Percentiles rank a stretch among this genome's conserved stretches.
Conservation (phyloP, 2,888 invertebrate genomes). For the Xylocampa areola region DNA sequence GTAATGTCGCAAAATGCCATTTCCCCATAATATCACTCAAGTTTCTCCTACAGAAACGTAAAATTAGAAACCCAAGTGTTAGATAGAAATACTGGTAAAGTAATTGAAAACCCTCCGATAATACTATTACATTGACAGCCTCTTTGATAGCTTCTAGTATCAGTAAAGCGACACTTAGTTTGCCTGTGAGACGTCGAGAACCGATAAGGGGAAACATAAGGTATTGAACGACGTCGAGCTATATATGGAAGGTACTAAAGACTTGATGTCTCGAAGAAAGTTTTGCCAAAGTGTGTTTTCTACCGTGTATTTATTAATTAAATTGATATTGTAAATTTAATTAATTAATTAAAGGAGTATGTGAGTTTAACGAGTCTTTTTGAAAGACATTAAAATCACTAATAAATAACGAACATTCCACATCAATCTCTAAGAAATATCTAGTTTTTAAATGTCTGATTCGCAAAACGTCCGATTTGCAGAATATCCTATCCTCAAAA, state of each 20-base stretch:
- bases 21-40: too few species aligned
- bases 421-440: too few species aligned
- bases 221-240: neutral
- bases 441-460: too few species aligned
- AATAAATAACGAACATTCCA: too few species aligned
- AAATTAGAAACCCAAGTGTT: constrained; percentile 19
- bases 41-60: constrained; percentile 17
- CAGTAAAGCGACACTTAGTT: constrained; percentile 2
- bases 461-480: too few species aligned
- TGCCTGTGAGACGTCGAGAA: neutral
- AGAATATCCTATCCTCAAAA: too few species aligned
- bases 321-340: too few species aligned
- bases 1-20: too few species aligned
- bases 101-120: constrained; percentile 16
- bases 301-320: neutral
- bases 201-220: constrained; percentile 5
- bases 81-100: constrained; percentile 8
- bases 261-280: constrained; percentile 6
- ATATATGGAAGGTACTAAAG: neutral
- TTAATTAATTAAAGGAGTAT: too few species aligned
- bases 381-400: too few species aligned
- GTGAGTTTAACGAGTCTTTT: too few species aligned
- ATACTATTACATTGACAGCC: constrained; percentile 20
- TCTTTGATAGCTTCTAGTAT: constrained; percentile 23
- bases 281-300: neutral